Evolutionary conservation across 2,113 vertebrate species (phyloP).

Genomic region (Myxocyprinus asiaticus): DNA sequence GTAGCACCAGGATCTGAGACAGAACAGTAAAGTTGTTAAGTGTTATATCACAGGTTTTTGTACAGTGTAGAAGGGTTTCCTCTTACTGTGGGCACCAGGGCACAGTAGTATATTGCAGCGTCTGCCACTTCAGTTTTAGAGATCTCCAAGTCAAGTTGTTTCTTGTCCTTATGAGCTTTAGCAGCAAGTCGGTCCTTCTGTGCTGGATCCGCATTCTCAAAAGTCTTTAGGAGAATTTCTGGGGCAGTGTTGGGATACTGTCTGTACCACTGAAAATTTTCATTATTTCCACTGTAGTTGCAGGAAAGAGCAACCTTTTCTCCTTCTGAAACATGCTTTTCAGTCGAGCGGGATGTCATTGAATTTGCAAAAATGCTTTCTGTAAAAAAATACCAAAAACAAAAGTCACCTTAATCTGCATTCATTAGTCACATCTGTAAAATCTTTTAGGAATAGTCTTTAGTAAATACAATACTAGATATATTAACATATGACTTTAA

Average conservation of each 20-base stretch:
- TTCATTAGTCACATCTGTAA: no score
- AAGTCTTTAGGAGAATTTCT: not conserved
- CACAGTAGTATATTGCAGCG: not conserved
- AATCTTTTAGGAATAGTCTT: no score
- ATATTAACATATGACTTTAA: no score
- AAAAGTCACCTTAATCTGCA: no score
- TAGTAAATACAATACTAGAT: no score
- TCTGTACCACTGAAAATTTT: conserved; percentile 5
- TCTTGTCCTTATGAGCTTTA: not conserved
- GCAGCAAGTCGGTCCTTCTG: no score
- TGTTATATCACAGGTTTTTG: not conserved
- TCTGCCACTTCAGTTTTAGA: not conserved
- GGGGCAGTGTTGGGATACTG: conserved; percentile 20
- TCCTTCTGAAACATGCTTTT: not conserved
- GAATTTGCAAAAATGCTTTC: not conserved
- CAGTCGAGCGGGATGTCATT: not conserved
- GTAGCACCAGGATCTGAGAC: no score
- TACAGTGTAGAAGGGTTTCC: not conserved
- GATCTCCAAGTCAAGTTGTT: not conserved
- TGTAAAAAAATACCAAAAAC: no score
- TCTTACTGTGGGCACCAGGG: not conserved
- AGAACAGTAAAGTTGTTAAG: no score
- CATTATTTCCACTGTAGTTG: not conserved
- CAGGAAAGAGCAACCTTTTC: not conserved
- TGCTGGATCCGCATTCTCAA: no score